Base-by-base conservation (phyloP, 2,888 invertebrate species). In the Heliconius sara region DNA sequence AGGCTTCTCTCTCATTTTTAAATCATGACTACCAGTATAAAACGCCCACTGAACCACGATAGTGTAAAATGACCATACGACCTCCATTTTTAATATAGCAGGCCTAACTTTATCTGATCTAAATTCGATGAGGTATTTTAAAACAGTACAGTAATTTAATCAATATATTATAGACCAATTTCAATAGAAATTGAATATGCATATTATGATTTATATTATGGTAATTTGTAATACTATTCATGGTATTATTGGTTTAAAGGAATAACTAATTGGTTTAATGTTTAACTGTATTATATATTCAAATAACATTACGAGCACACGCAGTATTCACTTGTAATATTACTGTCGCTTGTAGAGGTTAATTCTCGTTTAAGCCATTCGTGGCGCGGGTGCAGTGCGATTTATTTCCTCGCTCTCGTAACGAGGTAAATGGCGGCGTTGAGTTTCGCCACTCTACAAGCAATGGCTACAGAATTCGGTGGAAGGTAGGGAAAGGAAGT, bases 171-270 rank as follows among this genome's bases (percentile, higher is more conserved):
- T 57, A 60, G 52, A 72, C 30, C 57, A 25, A 72, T 52, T 52
- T 52, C 22, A 12, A 72, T 22, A 30, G 52, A 52, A 52, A 72
- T 72, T 57, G 72, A 57, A 57, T 73, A 73, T 57, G 57, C 34
- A 57, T 30, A 73, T 57, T 60, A 57, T 19, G 22, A 57, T 73
- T 73, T 30, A 57, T 73, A 34, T 30, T 73, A 73, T 34, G 72
- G 30, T 73, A 73, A 73, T 73, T 73, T 57, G 72, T 57, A 12
- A 73, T 57, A 73, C 57, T 60, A 73, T 57, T 57, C 57, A 73
- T 16, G 12, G 57, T 13, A 72, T 72, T 73, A 73, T 52, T 52
- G 34, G 72, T 57, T 72, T 12, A 57, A 57, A 57, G 72, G 72
- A 73, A 72, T 72, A 72, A 73, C 9, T 57, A 30, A 73, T 73